These are phyloP conservation scores for Lepidocyrtinus sp. DNA, from an alignment of 2,888 invertebrate genomes.

Conservation along the genomic window DNA sequence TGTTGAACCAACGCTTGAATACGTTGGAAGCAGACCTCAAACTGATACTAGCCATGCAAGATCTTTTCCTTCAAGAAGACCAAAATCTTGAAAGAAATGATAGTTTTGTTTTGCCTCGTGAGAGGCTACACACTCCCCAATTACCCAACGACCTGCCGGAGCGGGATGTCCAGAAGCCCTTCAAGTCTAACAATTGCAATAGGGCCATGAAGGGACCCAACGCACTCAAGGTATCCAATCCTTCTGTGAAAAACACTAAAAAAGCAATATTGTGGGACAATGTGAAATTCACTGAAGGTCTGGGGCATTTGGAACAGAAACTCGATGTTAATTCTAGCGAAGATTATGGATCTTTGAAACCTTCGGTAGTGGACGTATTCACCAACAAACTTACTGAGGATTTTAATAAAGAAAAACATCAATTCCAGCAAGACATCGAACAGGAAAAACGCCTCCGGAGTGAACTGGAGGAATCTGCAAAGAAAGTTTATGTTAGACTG, in stretches of 20 bases:
- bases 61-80: conserved; percentile 44
- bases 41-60: conserved; percentile 57
- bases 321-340: background rate
- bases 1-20: conserved; percentile 53
- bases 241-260: background rate
- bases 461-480: conserved; percentile 61
- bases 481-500: conserved; percentile 54
- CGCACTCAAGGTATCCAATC: background rate
- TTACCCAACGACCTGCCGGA: conserved; percentile 41
- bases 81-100: background rate
- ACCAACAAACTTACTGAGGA: background rate
- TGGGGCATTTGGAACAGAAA: background rate
- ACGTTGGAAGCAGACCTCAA: conserved; percentile 63
- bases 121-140: background rate
- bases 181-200: background rate
- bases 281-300: background rate
- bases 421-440: conserved; percentile 40
- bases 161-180: conserved; percentile 17
- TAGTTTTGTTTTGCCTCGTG: background rate
- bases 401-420: background rate
- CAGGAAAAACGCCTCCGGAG: conserved; percentile 37
- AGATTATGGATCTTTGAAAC: too few relatives aligned
- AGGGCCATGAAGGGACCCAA: background rate
- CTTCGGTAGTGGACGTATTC: too few relatives aligned
- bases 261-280: background rate